Conservation (phyloP, 2,113 vertebrate genomes). For the Polyodon spathula region DNA sequence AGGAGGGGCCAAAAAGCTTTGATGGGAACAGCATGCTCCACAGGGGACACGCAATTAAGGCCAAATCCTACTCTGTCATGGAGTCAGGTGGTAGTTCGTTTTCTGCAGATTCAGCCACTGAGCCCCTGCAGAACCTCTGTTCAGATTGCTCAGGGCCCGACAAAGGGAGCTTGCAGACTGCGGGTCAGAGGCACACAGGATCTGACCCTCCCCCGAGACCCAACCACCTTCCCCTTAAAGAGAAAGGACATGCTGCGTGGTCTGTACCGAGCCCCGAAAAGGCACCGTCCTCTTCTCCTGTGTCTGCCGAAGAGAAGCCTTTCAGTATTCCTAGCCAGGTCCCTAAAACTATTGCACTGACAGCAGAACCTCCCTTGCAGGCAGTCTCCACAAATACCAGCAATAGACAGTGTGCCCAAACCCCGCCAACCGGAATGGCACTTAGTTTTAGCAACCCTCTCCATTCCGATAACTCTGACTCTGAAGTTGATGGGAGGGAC, state of each 20-base stretch:
- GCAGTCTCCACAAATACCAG: constrained; percentile 16
- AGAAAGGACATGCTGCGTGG: constrained; percentile 65
- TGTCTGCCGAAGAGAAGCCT: constrained; percentile 27
- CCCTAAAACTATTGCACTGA: constrained; percentile 38
- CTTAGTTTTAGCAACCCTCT: constrained; percentile 93
- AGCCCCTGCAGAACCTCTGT: constrained; percentile 30
- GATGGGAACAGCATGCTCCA: constrained; percentile 72
- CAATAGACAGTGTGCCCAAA: constrained; percentile 23
- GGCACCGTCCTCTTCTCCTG: constrained; percentile 34
- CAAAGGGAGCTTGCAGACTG: constrained; percentile 30
- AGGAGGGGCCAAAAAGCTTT: constrained; percentile 88
- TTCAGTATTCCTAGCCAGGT: constrained; percentile 33
- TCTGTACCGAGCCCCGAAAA: constrained; percentile 52
- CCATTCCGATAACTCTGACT: constrained; percentile 85
- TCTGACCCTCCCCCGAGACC: constrained; percentile 62
- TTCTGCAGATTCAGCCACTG: constrained; percentile 63
- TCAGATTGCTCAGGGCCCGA: constrained; percentile 38
- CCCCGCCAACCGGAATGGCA: constrained; percentile 54
- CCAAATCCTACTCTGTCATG: constrained; percentile 50
- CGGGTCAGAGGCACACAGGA: constrained; percentile 31
- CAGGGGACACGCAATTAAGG: constrained; percentile 76
- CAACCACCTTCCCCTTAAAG: constrained; percentile 71
- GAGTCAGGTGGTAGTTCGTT: constrained; percentile 51
- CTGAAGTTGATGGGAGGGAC: constrained; percentile 65
- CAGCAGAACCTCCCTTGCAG: constrained; percentile 26